Evolutionary conservation across 2,888 invertebrate genomes (phyloP), one percentile per base, ranked within the genome.

Genomic region (Boloria euphrosyne): DNA sequence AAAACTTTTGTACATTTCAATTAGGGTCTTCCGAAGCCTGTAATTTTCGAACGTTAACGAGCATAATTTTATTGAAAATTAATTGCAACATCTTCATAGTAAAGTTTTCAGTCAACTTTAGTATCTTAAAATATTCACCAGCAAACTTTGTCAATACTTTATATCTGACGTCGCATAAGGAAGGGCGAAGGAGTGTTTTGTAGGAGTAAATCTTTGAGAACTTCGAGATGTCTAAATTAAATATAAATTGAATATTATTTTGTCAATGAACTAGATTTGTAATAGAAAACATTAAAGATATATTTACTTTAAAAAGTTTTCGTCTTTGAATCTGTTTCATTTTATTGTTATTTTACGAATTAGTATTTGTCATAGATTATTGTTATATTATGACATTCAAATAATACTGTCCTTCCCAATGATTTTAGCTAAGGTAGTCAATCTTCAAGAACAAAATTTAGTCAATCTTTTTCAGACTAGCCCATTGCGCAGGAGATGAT

Each of bases 61-160:
- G 88, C 87, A 86, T 85, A 89, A 90, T 89, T 90, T 89, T 87
- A 90, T 89, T 87, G 89, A 88, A 90, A 90, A 91, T 90, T 91
- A 91, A 90, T 91, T 90, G 89, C 89, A 87, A 90, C 90, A 87
- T 89, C 89, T 90, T 87, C 88, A 87, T 87, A 86, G 86, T 84
- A 89, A 90, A 91, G 79, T 58, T 58, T 46, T 47, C 31, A 83
- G 81, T 85, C 78, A 82, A 87, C 81, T 88, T 86, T 84, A 84
- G 84, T 87, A 85, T 85, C 84, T 81, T 65, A 86, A 84, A 87
- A 84, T 88, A 87, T 83, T 80, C 80, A 80, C 71, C 68, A 66
- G 57, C 67, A 73, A 87, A 88, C 80, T 90, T 88, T 78, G 78
- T 85, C 85, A 86, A 83, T 87, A 82, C 82, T 86, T 77, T 81